Conservation (phyloP, 2,888 invertebrate genomes). For the Schizaphis graminum region DNA sequence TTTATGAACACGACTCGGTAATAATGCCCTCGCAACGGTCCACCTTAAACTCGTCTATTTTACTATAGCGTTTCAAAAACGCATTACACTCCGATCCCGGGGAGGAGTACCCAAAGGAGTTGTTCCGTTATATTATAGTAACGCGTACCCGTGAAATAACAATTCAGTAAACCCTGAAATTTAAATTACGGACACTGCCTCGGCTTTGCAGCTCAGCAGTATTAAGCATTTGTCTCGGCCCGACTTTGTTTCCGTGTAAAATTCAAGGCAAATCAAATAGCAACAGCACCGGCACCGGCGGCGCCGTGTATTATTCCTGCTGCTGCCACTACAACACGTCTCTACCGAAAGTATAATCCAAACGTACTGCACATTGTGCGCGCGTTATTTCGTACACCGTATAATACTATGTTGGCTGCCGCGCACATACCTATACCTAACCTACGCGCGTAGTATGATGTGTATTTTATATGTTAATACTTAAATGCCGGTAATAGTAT, state of each 20-base stretch:
- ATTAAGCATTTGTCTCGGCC: background rate
- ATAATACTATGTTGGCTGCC: background rate
- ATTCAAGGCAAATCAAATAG: background rate
- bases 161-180: slow-evolving; percentile 24
- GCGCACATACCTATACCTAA: background rate
- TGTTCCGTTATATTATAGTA: background rate
- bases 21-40: slow-evolving; percentile 28
- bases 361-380: background rate
- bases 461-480: background rate
- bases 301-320: background rate
- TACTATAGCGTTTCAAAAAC: slow-evolving; percentile 42
- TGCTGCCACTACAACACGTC: too few species aligned
- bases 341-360: background rate
- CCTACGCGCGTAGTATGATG: background rate
- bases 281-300: background rate
- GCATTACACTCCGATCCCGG: slow-evolving; percentile 14
- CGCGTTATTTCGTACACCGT: background rate
- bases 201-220: background rate
- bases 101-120: slow-evolving; percentile 37
- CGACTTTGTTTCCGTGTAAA: background rate
- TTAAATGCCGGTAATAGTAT: background rate
- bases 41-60: slow-evolving; percentile 40
- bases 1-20: background rate
- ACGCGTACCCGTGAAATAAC: slow-evolving; percentile 45
- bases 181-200: slow-evolving; percentile 32